phyloP scores from a whole-genome alignment of 1,140 invertebrate species.

The Conus betulinus region DNA sequence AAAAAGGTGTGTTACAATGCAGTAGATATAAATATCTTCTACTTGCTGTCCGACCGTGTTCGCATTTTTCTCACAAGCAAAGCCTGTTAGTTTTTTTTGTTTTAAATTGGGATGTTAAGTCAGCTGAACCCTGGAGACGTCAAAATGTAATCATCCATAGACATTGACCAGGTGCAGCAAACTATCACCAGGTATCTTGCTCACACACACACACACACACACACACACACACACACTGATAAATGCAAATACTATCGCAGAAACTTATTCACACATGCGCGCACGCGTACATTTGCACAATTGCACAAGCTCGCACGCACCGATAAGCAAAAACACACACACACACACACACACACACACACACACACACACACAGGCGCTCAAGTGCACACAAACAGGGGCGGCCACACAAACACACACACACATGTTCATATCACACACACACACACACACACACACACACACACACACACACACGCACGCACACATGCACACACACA shows the following conservation, averaged over 20 bases:
- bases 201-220: background rate
- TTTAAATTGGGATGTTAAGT: background rate
- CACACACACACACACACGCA: no score
- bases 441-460: constrained; percentile 13
- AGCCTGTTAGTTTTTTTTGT: no score
- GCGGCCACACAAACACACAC: constrained; percentile 4
- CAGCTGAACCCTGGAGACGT: background rate
- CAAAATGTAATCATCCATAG: background rate
- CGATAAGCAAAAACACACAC: background rate
- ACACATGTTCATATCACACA: background rate
- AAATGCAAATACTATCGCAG: background rate
- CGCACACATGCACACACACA: background rate
- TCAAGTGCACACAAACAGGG: background rate
- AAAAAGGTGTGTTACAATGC: no score
- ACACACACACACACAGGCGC: constrained; percentile 8
- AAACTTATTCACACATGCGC: background rate
- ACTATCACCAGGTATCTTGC: background rate
- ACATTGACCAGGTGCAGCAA: background rate
- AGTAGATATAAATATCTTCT: no score
- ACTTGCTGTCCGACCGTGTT: no score
- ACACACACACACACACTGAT: background rate
- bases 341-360: constrained; percentile 25
- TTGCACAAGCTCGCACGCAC: background rate
- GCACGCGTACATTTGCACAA: background rate
- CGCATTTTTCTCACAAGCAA: no score